Evolutionary conservation across 2,113 vertebrate species (phyloP).

Genomic region (Neolamprologus variostigma): DNA sequence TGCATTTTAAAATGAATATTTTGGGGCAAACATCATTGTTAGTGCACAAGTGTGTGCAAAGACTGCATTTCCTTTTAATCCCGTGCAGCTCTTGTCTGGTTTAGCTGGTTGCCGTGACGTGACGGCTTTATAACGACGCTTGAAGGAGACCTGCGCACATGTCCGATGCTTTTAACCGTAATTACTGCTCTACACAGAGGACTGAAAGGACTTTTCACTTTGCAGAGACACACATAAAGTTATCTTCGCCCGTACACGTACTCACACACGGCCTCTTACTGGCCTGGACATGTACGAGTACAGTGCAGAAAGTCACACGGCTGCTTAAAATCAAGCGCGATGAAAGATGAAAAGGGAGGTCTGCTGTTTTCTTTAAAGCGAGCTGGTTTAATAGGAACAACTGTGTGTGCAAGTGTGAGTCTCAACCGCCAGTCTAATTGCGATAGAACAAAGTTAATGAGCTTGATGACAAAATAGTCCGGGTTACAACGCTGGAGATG

Average conservation of each 20-base stretch:
- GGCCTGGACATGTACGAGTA: neutral
- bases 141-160: neutral
- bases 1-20: neutral
- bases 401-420: neutral
- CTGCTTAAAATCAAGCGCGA: neutral
- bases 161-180: neutral
- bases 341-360: neutral
- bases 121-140: neutral
- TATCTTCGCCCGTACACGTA: neutral
- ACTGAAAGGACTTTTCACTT: neutral
- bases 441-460: slow-evolving; percentile 43
- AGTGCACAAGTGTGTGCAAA: neutral
- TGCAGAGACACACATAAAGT: neutral
- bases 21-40: neutral
- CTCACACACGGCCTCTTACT: neutral
- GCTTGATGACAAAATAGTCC: slow-evolving; percentile 35
- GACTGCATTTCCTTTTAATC: neutral
- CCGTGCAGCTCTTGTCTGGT: neutral
- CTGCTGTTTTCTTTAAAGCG: neutral
- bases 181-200: neutral
- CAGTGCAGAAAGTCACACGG: neutral
- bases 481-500: neutral
- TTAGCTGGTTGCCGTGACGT: neutral
- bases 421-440: neutral
- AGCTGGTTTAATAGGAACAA: neutral